Percentiles rank a stretch among this genome's conserved stretches.
phyloP scores from a whole-genome alignment of 2,113 vertebrate genomes.

The Oreotragus oreotragus region DNA sequence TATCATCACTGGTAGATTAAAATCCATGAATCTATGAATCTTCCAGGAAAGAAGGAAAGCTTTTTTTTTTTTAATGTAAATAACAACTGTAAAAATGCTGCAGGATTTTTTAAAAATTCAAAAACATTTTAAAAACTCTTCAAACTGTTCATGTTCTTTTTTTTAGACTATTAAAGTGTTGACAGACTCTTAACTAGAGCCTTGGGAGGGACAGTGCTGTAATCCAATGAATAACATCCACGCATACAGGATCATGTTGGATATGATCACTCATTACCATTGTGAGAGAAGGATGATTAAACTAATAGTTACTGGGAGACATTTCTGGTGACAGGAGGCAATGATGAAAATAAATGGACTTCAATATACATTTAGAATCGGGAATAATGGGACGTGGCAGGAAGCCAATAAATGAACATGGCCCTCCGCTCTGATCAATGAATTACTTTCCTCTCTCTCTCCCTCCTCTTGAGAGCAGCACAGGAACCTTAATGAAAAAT shows the following conservation, averaged over 20 bases:
- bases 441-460: constrained; percentile 85
- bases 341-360: constrained; percentile 84
- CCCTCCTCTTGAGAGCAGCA: constrained; percentile 62
- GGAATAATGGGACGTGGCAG: constrained; percentile 89
- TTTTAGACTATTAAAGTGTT: constrained; percentile 40
- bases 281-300: constrained; percentile 81
- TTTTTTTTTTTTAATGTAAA: not conserved
- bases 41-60: not conserved
- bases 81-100: not conserved
- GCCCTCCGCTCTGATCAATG: constrained; percentile 87
- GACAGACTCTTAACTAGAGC: constrained; percentile 65
- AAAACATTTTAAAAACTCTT: not conserved
- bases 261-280: constrained; percentile 80
- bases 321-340: constrained; percentile 84
- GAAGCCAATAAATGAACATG: constrained; percentile 90
- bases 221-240: constrained; percentile 69
- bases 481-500: constrained; percentile 93
- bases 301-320: constrained; percentile 82
- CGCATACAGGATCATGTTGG: constrained; percentile 66
- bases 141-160: not conserved
- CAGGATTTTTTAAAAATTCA: not conserved
- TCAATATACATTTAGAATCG: constrained; percentile 85
- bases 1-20: not conserved
- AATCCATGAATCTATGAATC: not conserved
- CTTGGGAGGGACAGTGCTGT: not conserved